A percentile compares a stretch with the other conserved stretches of the same genome.
These are phyloP conservation scores for Verasper variegatus DNA, from an alignment of 2,113 vertebrate species.

Conservation along the genomic window DNA sequence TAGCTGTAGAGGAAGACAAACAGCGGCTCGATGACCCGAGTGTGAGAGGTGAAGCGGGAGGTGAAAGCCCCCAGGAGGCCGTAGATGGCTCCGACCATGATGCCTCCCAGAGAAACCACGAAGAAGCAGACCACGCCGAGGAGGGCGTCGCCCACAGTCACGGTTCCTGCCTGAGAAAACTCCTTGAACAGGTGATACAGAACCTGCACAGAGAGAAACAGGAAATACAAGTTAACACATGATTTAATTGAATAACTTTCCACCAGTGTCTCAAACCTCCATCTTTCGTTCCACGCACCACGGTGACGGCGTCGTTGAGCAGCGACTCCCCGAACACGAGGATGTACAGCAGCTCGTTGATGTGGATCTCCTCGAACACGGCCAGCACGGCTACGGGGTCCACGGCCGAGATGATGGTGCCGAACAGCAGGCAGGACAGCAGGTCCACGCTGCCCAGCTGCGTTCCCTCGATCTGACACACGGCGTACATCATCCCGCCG, in stretches of 20 bases:
- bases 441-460: conserved; percentile 83
- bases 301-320: conserved; percentile 96
- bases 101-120: conserved; percentile 90
- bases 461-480: conserved; percentile 84
- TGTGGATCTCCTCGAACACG: conserved; percentile 97
- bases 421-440: conserved; percentile 92
- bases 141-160: conserved; percentile 86
- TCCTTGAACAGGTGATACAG: conserved; percentile 96
- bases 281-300: conserved; percentile 80
- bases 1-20: conserved; percentile 99
- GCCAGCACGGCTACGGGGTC: conserved; percentile 96
- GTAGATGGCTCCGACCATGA: conserved; percentile 90
- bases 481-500: conserved; percentile 87
- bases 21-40: conserved; percentile 96
- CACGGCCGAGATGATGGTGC: conserved; percentile 94
- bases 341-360: conserved; percentile 95
- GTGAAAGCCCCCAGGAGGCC: conserved; percentile 93
- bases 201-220: conserved; percentile 81
- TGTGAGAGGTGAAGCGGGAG: conserved; percentile 93
- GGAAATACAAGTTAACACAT: too few species aligned
- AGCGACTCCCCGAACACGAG: conserved; percentile 97
- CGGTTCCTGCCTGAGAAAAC: conserved; percentile 82
- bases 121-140: conserved; percentile 95
- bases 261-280: not conserved
- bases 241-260: too few species aligned